Conservation (phyloP, 2,113 vertebrate species). For the Ochotona princeps region DNA sequence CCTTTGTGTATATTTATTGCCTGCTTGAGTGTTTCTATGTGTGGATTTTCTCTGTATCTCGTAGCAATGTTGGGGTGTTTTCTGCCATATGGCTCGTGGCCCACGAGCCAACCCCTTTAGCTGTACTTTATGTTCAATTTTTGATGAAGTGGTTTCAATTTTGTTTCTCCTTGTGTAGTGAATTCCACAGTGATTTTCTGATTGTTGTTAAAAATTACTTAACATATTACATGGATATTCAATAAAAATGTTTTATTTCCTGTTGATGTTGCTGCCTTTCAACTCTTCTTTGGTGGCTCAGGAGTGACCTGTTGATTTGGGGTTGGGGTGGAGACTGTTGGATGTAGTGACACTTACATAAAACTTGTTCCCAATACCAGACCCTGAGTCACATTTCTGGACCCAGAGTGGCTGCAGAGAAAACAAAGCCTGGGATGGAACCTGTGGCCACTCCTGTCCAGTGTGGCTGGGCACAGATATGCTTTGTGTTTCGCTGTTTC, state of each 20-base stretch:
- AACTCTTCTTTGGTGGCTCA: slow-evolving; percentile 59
- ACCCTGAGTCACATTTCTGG: background rate
- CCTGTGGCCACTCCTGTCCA: background rate
- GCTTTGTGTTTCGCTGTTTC: background rate
- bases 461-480: background rate
- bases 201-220: slow-evolving; percentile 99
- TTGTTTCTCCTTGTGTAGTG: slow-evolving; percentile 99
- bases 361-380: background rate
- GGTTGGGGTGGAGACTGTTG: background rate
- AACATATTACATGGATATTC: slow-evolving; percentile 97
- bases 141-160: slow-evolving; percentile 98
- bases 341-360: background rate
- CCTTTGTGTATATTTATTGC: slow-evolving; percentile 99
- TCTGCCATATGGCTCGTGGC: slow-evolving; percentile 95
- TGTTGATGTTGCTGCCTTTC: slow-evolving; percentile 92
- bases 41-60: slow-evolving; percentile 98
- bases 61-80: slow-evolving; percentile 98
- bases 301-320: background rate
- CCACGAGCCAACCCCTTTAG: slow-evolving; percentile 94
- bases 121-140: slow-evolving; percentile 98
- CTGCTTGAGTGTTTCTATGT: slow-evolving; percentile 99
- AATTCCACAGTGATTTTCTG: slow-evolving; percentile 99
- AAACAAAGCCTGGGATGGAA: background rate
- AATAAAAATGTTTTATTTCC: slow-evolving; percentile 99
- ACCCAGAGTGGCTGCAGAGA: background rate